These are phyloP conservation scores for Marmota flaviventris DNA, from an alignment of 2,113 vertebrate genomes.

Conservation along the genomic window DNA sequence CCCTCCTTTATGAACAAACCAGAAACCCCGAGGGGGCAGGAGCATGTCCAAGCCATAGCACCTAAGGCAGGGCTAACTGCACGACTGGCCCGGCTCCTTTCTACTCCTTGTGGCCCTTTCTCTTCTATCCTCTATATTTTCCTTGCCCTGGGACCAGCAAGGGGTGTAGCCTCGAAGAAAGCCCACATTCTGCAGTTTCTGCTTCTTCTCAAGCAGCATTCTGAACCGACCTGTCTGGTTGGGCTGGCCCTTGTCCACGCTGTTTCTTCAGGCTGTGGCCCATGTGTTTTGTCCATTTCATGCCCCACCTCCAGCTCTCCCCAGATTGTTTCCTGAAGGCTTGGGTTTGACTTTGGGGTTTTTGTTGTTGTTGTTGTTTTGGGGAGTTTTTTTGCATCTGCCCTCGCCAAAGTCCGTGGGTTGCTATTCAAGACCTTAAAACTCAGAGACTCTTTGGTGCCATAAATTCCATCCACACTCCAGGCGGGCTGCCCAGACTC, in stretches of 20 bases:
- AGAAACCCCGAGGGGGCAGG: background rate
- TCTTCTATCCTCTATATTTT: background rate
- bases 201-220: background rate
- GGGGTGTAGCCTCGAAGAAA: background rate
- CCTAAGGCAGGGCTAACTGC: fast-evolving
- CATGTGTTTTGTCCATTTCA: slow-evolving; percentile 64
- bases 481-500: background rate
- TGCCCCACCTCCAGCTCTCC: background rate
- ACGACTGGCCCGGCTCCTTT: background rate
- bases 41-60: background rate
- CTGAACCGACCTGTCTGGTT: background rate
- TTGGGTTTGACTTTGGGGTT: background rate
- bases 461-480: slow-evolving; percentile 49
- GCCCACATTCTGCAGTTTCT: background rate
- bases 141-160: background rate
- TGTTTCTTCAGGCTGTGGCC: slow-evolving; percentile 16
- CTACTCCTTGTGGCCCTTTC: background rate
- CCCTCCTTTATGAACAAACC: background rate
- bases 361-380: no score
- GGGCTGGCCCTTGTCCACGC: background rate
- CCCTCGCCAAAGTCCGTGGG: slow-evolving; percentile 51
- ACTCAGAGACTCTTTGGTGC: slow-evolving; percentile 26
- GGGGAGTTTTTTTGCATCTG: background rate
- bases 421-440: slow-evolving; percentile 61
- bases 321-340: slow-evolving; percentile 52